Evolutionary conservation across 2,113 vertebrate species (phyloP).

Genomic region (Chelonoidis abingdonii): DNA sequence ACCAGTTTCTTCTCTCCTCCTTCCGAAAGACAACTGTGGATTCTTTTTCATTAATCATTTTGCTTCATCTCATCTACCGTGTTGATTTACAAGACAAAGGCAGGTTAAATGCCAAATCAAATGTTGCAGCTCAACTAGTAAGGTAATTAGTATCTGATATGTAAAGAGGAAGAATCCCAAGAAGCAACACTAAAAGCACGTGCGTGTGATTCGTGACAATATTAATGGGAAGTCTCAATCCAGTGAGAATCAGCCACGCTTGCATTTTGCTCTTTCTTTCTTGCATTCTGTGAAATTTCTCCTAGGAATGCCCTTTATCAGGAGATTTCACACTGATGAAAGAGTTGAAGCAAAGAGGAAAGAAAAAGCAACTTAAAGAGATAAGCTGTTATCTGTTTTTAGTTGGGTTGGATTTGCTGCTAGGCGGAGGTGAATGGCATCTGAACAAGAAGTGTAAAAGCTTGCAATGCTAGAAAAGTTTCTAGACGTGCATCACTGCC

Average conservation of each 20-base stretch:
- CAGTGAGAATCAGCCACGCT: constrained; percentile 38
- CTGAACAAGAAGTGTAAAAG: constrained; percentile 53
- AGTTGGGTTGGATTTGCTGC: constrained; percentile 43
- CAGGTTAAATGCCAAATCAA: constrained; percentile 37
- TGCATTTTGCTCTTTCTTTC: constrained; percentile 43
- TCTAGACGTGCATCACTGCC: constrained; percentile 46
- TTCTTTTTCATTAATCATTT: constrained; percentile 52
- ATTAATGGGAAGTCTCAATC: constrained; percentile 6
- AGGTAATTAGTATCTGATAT: constrained; percentile 25
- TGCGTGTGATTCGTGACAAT: not conserved
- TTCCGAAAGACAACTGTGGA: constrained; percentile 42
- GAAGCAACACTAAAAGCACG: not conserved
- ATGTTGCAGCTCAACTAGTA: constrained; percentile 14
- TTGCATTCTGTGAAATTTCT: not conserved
- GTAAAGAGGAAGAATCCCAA: constrained; percentile 7
- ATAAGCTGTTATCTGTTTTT: constrained; percentile 63
- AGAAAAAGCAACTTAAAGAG: constrained; percentile 51
- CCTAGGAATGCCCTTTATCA: constrained; percentile 43
- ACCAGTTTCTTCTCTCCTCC: not conserved
- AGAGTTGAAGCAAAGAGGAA: constrained; percentile 37
- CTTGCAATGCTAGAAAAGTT: constrained; percentile 33
- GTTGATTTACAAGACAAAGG: constrained; percentile 25
- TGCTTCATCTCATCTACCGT: not conserved
- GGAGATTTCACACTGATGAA: constrained; percentile 45
- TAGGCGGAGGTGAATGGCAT: constrained; percentile 45